Base-by-base conservation (phyloP, 2,797 vertebrate species). In the Aldrovandia affinis region DNA sequence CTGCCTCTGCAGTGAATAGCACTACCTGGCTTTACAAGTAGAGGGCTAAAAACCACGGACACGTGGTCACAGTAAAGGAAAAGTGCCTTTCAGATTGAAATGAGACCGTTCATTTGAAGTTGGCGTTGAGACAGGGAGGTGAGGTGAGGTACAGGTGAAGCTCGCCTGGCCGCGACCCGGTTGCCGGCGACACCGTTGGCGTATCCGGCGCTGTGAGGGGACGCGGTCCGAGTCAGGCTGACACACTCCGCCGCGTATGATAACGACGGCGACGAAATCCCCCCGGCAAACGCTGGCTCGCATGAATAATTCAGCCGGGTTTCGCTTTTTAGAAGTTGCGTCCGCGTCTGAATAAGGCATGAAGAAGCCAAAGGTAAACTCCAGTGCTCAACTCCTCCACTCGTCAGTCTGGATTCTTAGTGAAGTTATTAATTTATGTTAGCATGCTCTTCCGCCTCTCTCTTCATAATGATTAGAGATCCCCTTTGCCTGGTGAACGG, bases 321-420 rank as follows among this genome's bases (percentile, higher is more conserved):
- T 55, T 70, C n/a, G 83, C 44, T 70, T 80, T 84, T 84, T 63
- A 68, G 79, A 83, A 84, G 78, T 68, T 28, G 39, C 57, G 63
- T 70, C 47, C 80, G 44, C 42, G 47, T 70, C 25, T 78, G 78
- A 84, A 70, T 84, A 80, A 54, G 61, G 63, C 78, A 55, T 54
- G 50, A 70, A 78, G 61, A 80, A 70, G 50, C 25, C 20, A 59
- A 68, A 63, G 83, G 57, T 68, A 55, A 84, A 70, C 22, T 80
- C 83, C 36, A 42, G 30, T 18, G 78, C 2, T 73, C 59, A 73
- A 39, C 78, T 65, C 83, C 77, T 83, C 78, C 39, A 39, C 83
- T 80, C 28, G 47, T 63, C 75, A 47, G 77, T 9, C 59, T 50
- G 22, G 59, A 50, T 50, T n/a, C 77, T 68, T 3, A 44, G 78